A percentile compares a stretch with the other conserved stretches of the same genome.
These are phyloP conservation scores for Trypoxylus dichotomus DNA, from an alignment of 1,140 invertebrate species.

Conservation along the genomic window DNA sequence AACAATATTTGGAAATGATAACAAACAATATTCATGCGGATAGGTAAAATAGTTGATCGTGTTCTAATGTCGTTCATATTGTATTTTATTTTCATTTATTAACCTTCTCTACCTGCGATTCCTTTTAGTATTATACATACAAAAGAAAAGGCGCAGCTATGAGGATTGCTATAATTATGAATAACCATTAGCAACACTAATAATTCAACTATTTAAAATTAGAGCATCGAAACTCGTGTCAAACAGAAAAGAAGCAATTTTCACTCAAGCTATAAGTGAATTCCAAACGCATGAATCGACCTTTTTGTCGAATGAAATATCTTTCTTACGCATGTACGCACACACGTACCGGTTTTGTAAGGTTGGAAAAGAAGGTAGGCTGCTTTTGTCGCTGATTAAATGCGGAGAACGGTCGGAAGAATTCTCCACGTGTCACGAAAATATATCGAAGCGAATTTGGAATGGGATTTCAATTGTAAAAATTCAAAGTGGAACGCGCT, in stretches of 20 bases:
- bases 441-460: not conserved
- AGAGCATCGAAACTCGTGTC: not conserved
- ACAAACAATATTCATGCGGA: no score
- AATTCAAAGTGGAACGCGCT: slow-evolving; percentile 16
- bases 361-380: not conserved
- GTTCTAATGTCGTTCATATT: no score
- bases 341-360: not conserved
- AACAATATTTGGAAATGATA: no score
- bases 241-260: not conserved
- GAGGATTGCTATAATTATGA: no score
- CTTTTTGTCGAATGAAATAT: not conserved
- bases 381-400: not conserved
- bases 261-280: not conserved
- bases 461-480: slow-evolving; percentile 23
- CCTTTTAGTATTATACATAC: no score
- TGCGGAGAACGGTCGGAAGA: not conserved
- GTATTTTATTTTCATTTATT: no score
- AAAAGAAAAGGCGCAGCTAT: no score
- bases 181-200: no score
- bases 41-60: no score
- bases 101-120: no score
- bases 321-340: not conserved
- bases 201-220: no score
- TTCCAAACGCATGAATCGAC: not conserved
- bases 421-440: slow-evolving; percentile 16